Evolutionary conservation across 1,140 invertebrate genomes (phyloP).

Genomic region (Nasonia giraulti): DNA sequence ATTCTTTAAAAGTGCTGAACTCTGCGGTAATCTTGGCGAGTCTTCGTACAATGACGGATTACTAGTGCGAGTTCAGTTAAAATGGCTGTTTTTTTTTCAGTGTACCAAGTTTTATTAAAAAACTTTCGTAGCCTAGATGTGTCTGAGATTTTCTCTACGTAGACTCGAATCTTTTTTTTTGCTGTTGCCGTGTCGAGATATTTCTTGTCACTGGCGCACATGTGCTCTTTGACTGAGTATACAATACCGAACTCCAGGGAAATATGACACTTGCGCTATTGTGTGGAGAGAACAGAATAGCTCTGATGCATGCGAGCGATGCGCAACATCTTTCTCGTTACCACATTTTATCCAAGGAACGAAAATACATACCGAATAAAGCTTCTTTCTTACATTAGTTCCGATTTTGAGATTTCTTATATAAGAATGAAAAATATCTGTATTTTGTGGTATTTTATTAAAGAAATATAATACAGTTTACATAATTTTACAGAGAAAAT

Average conservation of each 20-base stretch:
- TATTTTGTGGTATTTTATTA: slow-evolving; percentile 58
- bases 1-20: no score
- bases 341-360: neutral
- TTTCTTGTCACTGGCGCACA: slow-evolving; percentile 3
- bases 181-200: neutral
- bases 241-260: neutral
- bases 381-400: no score
- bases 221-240: neutral
- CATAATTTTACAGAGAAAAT: slow-evolving; percentile 55
- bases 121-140: slow-evolving; percentile 11
- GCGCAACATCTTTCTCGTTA: neutral
- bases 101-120: slow-evolving; percentile 25
- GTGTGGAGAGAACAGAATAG: neutral
- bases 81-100: no score
- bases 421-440: neutral
- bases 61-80: no score
- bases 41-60: no score
- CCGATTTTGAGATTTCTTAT: no score
- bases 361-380: neutral
- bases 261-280: slow-evolving; percentile 17
- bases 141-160: slow-evolving; percentile 1
- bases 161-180: neutral
- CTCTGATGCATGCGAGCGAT: neutral
- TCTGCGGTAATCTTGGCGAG: no score
- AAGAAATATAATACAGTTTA: slow-evolving; percentile 64